These are phyloP conservation scores for Pipistrellus pipistrellus DNA, from an alignment of 2,797 vertebrate genomes.

Conservation along the genomic window DNA sequence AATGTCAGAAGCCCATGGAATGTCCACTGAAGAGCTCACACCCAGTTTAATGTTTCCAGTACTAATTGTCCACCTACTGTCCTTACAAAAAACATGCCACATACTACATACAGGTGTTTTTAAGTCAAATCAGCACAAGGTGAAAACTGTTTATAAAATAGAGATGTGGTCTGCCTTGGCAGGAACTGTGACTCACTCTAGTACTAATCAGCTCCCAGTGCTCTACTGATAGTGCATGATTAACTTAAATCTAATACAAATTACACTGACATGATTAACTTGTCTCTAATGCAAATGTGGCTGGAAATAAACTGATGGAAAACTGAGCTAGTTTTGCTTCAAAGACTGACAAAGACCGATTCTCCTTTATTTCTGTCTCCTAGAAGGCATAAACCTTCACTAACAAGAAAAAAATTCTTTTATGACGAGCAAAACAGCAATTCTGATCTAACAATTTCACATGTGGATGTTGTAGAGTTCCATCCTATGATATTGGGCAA, in stretches of 20 bases:
- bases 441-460: neutral
- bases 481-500: neutral
- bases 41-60: neutral
- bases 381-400: neutral
- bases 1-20: neutral
- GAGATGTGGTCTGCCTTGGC: constrained; percentile 32
- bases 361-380: constrained; percentile 36
- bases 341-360: neutral
- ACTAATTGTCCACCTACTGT: neutral
- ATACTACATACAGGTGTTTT: neutral
- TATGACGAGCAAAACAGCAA: neutral
- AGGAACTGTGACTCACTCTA: constrained; percentile 47
- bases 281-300: neutral
- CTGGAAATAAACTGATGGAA: neutral
- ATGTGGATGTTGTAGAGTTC: neutral
- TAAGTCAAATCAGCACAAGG: constrained; percentile 25
- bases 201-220: neutral
- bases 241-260: neutral
- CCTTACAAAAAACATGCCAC: neutral
- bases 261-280: too few species aligned
- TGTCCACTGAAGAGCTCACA: neutral
- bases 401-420: neutral
- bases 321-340: neutral
- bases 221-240: neutral
- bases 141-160: constrained; percentile 10